These are phyloP conservation scores for Ochropleura leucogaster DNA, from an alignment of 2,888 invertebrate genomes.

Conservation along the genomic window DNA sequence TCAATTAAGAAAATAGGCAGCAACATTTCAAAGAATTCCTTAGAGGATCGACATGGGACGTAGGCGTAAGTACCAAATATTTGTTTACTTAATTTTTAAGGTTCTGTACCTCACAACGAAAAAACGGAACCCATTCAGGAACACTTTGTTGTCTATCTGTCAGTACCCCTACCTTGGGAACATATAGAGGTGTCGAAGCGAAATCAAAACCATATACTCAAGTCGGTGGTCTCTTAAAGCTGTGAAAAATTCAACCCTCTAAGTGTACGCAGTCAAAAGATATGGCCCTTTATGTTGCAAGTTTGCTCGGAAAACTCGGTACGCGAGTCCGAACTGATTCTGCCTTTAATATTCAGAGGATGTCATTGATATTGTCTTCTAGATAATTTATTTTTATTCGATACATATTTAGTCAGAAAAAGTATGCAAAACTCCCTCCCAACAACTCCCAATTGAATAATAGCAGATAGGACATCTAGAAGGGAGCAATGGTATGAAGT, in stretches of 20 bases:
- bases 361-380: constrained; percentile 4
- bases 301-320: constrained; percentile 8
- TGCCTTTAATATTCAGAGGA: not conserved
- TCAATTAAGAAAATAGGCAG: not conserved
- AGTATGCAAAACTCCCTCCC: not conserved
- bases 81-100: not conserved
- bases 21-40: not conserved
- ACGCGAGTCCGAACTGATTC: not conserved
- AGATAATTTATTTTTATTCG: constrained; percentile 13
- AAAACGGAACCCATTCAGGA: too few species aligned
- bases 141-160: too few species aligned
- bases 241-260: too few species aligned
- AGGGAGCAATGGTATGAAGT: too few species aligned
- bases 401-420: not conserved
- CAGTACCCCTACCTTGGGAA: too few species aligned
- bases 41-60: not conserved
- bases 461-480: not conserved
- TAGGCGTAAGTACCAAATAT: not conserved
- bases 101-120: too few species aligned
- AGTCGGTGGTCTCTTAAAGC: too few species aligned
- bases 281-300: not conserved
- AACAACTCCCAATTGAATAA: constrained; percentile 10
- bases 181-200: too few species aligned
- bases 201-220: too few species aligned
- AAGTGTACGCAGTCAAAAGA: too few species aligned